A percentile compares a stretch with the other conserved stretches of the same genome.
Evolutionary conservation across 2,113 vertebrate genomes (phyloP).

Genomic region (Rhinolophus sinicus): DNA sequence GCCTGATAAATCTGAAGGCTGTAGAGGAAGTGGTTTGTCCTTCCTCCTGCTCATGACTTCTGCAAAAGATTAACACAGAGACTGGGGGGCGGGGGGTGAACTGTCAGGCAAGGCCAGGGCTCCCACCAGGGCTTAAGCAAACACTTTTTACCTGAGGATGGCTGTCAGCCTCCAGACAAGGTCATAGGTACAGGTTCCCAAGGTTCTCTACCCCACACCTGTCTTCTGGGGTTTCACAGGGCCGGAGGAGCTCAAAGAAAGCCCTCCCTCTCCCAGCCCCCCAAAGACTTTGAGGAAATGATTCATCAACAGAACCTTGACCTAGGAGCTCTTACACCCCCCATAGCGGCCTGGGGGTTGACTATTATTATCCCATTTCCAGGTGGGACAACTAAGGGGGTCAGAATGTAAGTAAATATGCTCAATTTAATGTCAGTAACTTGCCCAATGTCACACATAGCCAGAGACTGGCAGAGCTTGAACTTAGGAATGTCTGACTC

Average conservation of each 20-base stretch:
- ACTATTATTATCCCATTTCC: not conserved
- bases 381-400: not conserved
- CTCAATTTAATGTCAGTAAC: not conserved
- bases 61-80: conserved; percentile 48
- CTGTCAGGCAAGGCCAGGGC: not conserved
- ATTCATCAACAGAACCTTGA: not conserved
- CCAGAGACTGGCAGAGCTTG: not conserved
- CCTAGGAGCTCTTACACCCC: not conserved
- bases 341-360: not conserved
- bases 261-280: not conserved
- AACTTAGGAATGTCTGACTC: not conserved
- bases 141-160: not conserved
- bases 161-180: not conserved
- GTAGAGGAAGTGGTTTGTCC: conserved; percentile 77
- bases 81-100: not conserved
- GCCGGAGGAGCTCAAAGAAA: not conserved
- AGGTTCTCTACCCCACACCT: not conserved
- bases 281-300: not conserved
- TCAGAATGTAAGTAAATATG: not conserved
- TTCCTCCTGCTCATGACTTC: conserved; percentile 45
- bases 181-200: not conserved
- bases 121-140: not conserved
- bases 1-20: conserved; percentile 62
- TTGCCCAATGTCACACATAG: not conserved
- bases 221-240: not conserved